Percentiles rank a stretch among this genome's conserved stretches.
phyloP scores from a whole-genome alignment of 2,888 invertebrate species.

The Cynaeus angustus region DNA sequence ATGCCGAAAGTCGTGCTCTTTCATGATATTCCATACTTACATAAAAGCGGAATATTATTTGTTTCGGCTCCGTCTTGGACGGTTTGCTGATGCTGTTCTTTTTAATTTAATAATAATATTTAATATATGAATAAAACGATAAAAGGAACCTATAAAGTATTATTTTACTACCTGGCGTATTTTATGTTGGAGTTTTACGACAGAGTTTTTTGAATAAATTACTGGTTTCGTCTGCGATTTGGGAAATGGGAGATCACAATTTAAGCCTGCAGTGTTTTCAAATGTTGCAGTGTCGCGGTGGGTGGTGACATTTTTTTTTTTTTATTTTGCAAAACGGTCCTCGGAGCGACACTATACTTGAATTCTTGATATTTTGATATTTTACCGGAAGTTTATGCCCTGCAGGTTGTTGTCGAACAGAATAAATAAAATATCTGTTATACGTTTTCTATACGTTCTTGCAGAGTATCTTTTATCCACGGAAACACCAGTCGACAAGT shows the following conservation, averaged over 20 bases:
- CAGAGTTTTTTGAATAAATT: conserved; percentile 21
- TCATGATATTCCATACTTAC: conserved; percentile 40
- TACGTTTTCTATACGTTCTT: conserved; percentile 8
- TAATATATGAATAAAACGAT: conserved; percentile 33
- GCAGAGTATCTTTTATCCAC: conserved; percentile 21
- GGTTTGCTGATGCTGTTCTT: conserved; percentile 1
- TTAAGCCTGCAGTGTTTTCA: no score
- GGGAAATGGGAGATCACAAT: not conserved
- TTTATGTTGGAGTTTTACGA: conserved; percentile 23
- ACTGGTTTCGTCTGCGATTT: conserved; percentile 5
- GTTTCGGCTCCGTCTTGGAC: not conserved
- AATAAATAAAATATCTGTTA: conserved; percentile 31
- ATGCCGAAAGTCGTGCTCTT: conserved; percentile 37
- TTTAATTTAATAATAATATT: conserved; percentile 39
- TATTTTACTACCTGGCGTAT: conserved; percentile 29
- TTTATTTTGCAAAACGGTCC: not conserved
- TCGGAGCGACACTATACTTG: conserved; percentile 9
- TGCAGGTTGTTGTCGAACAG: conserved; percentile 11
- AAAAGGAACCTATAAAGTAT: conserved; percentile 28
- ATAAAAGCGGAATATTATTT: conserved; percentile 7
- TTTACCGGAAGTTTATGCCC: conserved; percentile 14
- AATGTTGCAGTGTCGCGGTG: no score
- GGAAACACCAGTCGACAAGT: conserved; percentile 35
- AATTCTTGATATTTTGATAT: conserved; percentile 22
- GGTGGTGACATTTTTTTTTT: not conserved